Evolutionary conservation across 2,113 vertebrate species (phyloP), one percentile per base, ranked within the genome.

Genomic region (Eonycteris spelaea): DNA sequence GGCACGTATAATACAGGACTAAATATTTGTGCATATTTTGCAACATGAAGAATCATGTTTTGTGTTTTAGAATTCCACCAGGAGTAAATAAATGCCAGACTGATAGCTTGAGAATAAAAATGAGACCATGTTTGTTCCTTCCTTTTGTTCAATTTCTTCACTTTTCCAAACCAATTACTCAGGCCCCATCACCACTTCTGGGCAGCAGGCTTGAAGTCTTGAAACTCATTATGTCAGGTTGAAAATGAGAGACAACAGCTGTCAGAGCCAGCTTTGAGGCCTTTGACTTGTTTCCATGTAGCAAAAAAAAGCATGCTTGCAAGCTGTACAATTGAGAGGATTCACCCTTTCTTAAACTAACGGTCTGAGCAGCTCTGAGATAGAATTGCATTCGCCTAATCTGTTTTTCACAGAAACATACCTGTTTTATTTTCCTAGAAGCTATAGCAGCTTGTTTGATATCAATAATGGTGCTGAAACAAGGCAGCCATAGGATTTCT

Each of bases 191-290:
- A 63, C 89, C 24, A 65, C 70, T 83, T 86, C 91, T 97, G 94
- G 93, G 88, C 63, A 70, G 55, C 86, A 95, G 90, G 92, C 85
- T 94, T 57, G 82, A 78, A 86, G 74, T 84, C 88, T 94, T 89
- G 65, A 93, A 96, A 91, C 45, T 78, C 89, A 75, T 89, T 92
- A 83, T 94, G 86, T 94, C 93, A 55, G n/a, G 61, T 40, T 91
- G 95, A 83, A 91, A 91, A 95, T 92, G 89, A 86, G 91, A 98
- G 93, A 57, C 93, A 94, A 57, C 68, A 78, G 95, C 93, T 95
- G 93, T 97, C 93, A 92, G 35, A 70, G 86, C 19, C 80, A 48
- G 55, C 24, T 70, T 53, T 85, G 91, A 94, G 61, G 45, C n/a
- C 86, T 89, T 61, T 15, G 53, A 65, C 61, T 82, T 40, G 63